Percentiles rank a stretch among this genome's conserved stretches.
These are phyloP conservation scores for Nerophis lumbriciformis DNA, from an alignment of 2,113 vertebrate genomes.

Conservation along the genomic window DNA sequence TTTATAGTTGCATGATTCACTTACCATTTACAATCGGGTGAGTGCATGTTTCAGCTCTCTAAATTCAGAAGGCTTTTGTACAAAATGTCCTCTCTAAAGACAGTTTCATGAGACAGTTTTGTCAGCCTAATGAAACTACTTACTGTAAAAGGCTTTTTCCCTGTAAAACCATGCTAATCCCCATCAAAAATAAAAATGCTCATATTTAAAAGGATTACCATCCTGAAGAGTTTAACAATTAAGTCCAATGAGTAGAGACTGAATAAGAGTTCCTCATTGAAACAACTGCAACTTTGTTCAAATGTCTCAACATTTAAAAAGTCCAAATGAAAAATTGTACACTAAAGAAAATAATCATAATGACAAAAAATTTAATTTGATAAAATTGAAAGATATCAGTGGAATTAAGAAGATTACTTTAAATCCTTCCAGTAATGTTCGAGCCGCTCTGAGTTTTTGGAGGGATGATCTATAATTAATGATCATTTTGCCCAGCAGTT, in stretches of 20 bases:
- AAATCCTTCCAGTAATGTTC: neutral
- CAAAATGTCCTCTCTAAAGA: no score
- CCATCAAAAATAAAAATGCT: neutral
- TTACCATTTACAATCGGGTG: neutral
- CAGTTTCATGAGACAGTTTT: neutral
- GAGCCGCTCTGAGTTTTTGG: neutral
- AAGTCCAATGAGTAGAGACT: neutral
- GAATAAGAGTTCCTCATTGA: neutral
- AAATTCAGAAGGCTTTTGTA: no score
- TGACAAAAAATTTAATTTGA: neutral
- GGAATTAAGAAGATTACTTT: neutral
- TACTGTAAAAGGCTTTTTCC: neutral
- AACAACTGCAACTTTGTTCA: neutral
- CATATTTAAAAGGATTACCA: constrained; percentile 5
- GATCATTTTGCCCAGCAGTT: neutral
- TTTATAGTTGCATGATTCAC: neutral
- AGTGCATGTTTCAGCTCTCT: neutral
- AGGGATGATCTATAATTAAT: constrained; percentile 3
- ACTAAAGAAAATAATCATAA: neutral
- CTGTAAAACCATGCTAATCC: constrained; percentile 2
- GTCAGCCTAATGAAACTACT: neutral
- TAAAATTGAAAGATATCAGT: constrained; percentile 1
- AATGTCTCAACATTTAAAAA: neutral
- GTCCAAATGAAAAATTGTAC: neutral
- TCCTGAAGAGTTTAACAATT: neutral